Conservation (phyloP, 64 coral and sea anemone genomes). For the Montipora foliosa region DNA sequence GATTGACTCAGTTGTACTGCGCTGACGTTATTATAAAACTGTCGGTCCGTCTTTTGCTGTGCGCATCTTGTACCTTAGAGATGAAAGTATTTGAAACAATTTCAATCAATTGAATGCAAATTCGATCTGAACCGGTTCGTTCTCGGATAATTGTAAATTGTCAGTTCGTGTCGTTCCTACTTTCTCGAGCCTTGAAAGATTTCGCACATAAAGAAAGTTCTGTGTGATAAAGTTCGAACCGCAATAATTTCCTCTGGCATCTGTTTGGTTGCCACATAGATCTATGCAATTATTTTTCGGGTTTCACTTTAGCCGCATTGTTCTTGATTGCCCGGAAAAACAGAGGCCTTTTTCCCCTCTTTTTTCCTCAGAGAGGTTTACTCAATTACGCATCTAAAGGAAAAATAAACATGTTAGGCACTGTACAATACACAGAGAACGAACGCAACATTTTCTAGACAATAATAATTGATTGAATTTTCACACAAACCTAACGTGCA, state of each 20-base stretch:
- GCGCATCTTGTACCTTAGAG: background rate
- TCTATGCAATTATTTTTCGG: constrained; percentile 15
- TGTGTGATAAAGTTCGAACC: background rate
- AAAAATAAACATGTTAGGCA: constrained; percentile 22
- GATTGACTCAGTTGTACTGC: too few relatives aligned
- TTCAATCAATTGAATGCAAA: too few relatives aligned
- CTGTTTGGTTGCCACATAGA: constrained; percentile 16
- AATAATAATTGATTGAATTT: too few relatives aligned
- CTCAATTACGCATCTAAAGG: background rate
- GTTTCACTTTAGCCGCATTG: background rate
- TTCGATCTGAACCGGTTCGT: background rate
- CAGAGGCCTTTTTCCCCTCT: background rate
- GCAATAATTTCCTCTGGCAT: background rate
- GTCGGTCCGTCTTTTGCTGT: too few relatives aligned
- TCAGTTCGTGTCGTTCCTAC: background rate
- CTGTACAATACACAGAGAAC: background rate
- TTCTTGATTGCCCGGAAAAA: constrained; percentile 24
- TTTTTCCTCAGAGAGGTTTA: constrained; percentile 3
- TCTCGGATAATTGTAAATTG: background rate
- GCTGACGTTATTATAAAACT: too few relatives aligned
- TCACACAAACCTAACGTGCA: background rate
- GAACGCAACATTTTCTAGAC: too few relatives aligned
- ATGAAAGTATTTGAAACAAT: constrained; percentile 33
- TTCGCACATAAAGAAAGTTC: background rate
- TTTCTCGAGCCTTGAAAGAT: too few relatives aligned